Conservation (phyloP, 2,113 vertebrate genomes). For the Myiopsitta monachus region DNA sequence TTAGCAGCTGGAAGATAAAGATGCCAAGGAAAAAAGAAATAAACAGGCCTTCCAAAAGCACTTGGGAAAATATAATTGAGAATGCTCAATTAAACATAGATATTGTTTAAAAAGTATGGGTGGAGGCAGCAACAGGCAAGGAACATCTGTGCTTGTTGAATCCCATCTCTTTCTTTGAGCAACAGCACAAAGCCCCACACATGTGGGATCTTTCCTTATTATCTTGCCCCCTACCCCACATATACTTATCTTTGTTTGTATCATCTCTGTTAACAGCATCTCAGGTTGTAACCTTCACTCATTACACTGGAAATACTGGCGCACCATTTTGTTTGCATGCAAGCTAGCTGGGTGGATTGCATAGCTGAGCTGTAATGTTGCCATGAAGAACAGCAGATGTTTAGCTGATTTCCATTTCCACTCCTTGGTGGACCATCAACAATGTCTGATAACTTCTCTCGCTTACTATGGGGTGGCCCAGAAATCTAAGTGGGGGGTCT, state of each 20-base stretch:
- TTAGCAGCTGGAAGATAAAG: neutral
- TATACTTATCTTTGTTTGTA: conserved; percentile 16
- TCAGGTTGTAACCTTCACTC: conserved; percentile 39
- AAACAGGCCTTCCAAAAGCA: neutral
- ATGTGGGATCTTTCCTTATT: neutral
- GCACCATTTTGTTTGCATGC: neutral
- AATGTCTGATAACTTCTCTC: conserved; percentile 17
- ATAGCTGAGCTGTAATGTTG: neutral
- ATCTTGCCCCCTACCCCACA: neutral
- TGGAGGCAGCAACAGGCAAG: neutral
- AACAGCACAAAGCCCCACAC: conserved; percentile 19
- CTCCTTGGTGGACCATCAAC: conserved; percentile 15
- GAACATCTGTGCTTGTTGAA: conserved; percentile 30
- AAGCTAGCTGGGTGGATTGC: neutral
- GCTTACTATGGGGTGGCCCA: conserved; percentile 23
- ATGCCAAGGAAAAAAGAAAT: neutral
- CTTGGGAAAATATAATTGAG: neutral
- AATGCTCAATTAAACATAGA: neutral
- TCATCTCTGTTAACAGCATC: neutral
- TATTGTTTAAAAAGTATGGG: conserved; percentile 10
- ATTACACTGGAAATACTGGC: neutral
- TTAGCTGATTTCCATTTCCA: conserved; percentile 38
- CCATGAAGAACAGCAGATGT: conserved; percentile 59
- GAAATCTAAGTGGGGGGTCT: conserved; percentile 58
- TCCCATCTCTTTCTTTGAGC: conserved; percentile 25